These are phyloP conservation scores for Rhinoraja longicauda DNA, from an alignment of 2,797 vertebrate species.

Conservation along the genomic window DNA sequence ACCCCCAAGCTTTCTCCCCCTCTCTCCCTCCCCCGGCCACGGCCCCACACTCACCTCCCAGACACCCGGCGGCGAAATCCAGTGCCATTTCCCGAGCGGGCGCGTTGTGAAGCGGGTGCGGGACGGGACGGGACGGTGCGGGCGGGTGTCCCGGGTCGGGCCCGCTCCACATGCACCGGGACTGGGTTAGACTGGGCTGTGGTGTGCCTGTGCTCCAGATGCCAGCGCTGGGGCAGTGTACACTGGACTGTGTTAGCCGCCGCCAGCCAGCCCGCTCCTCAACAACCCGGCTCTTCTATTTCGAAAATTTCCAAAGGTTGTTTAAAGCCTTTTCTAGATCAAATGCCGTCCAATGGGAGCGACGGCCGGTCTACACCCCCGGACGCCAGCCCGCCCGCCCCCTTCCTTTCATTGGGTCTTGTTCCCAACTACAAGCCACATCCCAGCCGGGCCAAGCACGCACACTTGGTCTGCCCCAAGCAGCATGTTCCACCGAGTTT, in stretches of 20 bases:
- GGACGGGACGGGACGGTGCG: too few species aligned
- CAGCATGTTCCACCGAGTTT: too few species aligned
- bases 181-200: too few species aligned
- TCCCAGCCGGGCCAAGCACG: neutral
- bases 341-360: slow-evolving; percentile 55
- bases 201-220: too few species aligned
- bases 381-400: slow-evolving; percentile 46
- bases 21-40: too few species aligned
- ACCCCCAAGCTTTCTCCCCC: too few species aligned
- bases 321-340: slow-evolving; percentile 52
- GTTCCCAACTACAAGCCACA: neutral
- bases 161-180: too few species aligned
- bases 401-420: slow-evolving; percentile 48
- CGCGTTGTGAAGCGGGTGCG: neutral
- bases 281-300: slow-evolving; percentile 53
- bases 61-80: slow-evolving; percentile 87
- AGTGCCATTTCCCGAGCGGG: slow-evolving; percentile 61
- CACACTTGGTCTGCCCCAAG: too few species aligned
- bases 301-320: slow-evolving; percentile 45
- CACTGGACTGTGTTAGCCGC: too few species aligned
- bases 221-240: too few species aligned
- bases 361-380: slow-evolving; percentile 56
- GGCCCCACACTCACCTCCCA: slow-evolving; percentile 72
- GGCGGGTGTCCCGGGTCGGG: too few species aligned
- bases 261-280: neutral